These are phyloP conservation scores for Subacronicta megacephala DNA, from an alignment of 2,888 invertebrate genomes.

Conservation along the genomic window DNA sequence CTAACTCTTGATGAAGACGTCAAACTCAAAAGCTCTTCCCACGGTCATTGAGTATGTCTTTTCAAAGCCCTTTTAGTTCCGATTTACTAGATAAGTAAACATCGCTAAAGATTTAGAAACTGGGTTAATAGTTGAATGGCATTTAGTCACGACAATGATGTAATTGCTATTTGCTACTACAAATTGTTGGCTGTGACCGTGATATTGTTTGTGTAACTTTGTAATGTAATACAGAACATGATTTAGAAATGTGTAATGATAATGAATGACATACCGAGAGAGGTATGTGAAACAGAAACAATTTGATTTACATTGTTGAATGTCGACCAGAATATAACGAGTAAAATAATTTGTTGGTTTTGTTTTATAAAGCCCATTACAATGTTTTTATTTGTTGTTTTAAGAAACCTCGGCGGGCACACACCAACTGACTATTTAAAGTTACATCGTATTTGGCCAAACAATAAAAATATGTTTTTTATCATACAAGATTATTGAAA, in stretches of 20 bases:
- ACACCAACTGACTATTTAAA: no score
- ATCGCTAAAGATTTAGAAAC: conserved; percentile 32
- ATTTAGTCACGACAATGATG: conserved; percentile 37
- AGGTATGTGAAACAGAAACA: no score
- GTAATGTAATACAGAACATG: conserved; percentile 24
- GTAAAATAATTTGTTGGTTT: no score
- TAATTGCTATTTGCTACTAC: conserved; percentile 44
- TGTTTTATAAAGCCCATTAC: no score
- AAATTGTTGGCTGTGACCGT: conserved; percentile 34
- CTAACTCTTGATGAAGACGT: conserved; percentile 53
- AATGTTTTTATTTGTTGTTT: no score
- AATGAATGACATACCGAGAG: background rate
- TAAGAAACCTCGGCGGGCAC: no score
- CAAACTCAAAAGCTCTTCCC: conserved; percentile 59
- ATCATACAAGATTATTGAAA: no score
- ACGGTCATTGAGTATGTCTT: conserved; percentile 68
- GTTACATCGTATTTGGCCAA: no score
- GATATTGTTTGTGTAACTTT: conserved; percentile 43
- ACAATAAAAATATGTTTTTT: no score
- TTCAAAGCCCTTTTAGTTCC: conserved; percentile 62
- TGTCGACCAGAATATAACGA: no score
- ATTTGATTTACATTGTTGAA: no score
- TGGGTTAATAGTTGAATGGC: conserved; percentile 48
- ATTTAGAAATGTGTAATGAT: conserved; percentile 14
- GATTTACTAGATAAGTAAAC: conserved; percentile 57